Conservation (phyloP, 2,113 vertebrate genomes). For the Dissostichus mawsoni region DNA sequence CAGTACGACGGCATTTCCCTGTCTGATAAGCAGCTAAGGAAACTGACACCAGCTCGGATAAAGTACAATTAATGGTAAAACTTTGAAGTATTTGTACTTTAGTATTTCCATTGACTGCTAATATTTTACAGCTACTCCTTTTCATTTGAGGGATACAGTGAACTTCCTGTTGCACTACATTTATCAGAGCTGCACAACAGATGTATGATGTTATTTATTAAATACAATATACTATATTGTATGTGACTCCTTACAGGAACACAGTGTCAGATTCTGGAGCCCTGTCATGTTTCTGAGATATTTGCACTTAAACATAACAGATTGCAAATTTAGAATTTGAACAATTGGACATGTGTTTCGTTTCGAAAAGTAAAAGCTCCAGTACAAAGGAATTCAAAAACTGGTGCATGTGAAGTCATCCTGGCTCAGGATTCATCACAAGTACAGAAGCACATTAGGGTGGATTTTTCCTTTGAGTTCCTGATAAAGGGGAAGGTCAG, state of each 20-base stretch:
- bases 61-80: neutral
- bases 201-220: neutral
- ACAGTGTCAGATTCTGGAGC: neutral
- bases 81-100: neutral
- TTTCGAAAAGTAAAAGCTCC: neutral
- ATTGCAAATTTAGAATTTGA: neutral
- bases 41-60: neutral
- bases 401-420: no score
- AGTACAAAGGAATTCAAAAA: neutral
- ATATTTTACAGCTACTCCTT: neutral
- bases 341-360: no score
- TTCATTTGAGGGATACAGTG: no score
- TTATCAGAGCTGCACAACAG: neutral
- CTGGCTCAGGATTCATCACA: neutral
- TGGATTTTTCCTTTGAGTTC: slow-evolving; percentile 41
- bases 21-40: neutral
- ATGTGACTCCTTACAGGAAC: neutral
- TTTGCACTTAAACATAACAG: neutral
- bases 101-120: neutral
- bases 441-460: neutral
- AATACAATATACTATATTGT: neutral
- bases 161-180: neutral
- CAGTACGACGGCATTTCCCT: no score
- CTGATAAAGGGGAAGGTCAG: slow-evolving; percentile 14
- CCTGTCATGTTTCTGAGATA: neutral